A percentile compares a stretch with the other conserved stretches of the same genome.
phyloP scores from a whole-genome alignment of 2,888 invertebrate species.

The Metacarcinus magister region DNA sequence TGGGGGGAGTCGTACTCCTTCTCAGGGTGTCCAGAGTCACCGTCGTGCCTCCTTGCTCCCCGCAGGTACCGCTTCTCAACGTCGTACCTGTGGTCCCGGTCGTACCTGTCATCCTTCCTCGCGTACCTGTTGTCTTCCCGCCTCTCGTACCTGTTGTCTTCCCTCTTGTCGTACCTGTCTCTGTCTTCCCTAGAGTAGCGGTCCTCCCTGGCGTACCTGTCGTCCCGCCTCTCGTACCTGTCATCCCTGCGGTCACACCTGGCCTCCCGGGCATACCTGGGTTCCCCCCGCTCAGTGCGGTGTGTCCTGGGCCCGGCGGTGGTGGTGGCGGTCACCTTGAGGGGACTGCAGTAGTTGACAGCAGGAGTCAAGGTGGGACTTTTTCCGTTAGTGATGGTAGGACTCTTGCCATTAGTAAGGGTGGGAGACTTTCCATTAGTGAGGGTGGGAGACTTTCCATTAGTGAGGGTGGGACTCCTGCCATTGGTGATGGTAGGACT shows the following conservation, averaged over 20 bases:
- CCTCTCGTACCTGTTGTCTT: slow-evolving; percentile 64
- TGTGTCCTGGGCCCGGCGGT: slow-evolving; percentile 57
- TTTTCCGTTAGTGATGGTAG: slow-evolving; percentile 56
- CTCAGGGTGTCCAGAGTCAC: background rate
- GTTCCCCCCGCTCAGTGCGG: slow-evolving; percentile 59
- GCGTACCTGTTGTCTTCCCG: slow-evolving; percentile 64
- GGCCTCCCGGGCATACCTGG: slow-evolving; percentile 50
- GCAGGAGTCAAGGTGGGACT: slow-evolving; percentile 50
- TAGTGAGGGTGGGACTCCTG: slow-evolving; percentile 44
- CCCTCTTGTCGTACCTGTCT: slow-evolving; percentile 65
- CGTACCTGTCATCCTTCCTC: slow-evolving; percentile 59
- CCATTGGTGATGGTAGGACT: slow-evolving; percentile 57
- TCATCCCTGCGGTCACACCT: slow-evolving; percentile 52
- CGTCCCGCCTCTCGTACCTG: slow-evolving; percentile 64
- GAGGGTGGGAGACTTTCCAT: slow-evolving; percentile 39
- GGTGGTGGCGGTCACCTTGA: slow-evolving; percentile 67
- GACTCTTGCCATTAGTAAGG: slow-evolving; percentile 62
- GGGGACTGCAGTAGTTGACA: slow-evolving; percentile 67
- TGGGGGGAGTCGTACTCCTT: slow-evolving; percentile 7
- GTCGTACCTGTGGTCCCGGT: slow-evolving; percentile 35
- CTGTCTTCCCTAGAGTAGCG: slow-evolving; percentile 55
- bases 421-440: slow-evolving; percentile 41
- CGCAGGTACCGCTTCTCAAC: slow-evolving; percentile 20
- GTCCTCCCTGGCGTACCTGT: slow-evolving; percentile 64
- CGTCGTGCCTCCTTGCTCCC: background rate